phyloP scores from a whole-genome alignment of 2,797 vertebrate genomes.

The Rhinichthys osculus region DNA sequence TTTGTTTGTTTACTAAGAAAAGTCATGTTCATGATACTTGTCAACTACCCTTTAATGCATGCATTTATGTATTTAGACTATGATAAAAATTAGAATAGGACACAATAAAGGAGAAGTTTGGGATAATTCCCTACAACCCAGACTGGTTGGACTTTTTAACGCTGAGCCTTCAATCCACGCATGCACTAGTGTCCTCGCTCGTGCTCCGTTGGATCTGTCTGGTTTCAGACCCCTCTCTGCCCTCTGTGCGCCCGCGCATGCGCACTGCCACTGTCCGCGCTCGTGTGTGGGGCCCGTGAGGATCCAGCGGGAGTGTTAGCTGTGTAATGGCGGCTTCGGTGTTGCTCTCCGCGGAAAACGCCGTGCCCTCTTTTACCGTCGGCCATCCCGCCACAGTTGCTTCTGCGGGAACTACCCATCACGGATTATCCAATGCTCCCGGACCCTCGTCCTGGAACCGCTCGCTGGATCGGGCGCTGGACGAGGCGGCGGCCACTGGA shows the following conservation, averaged over 20 bases:
- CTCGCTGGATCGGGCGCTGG: slow-evolving; percentile 90
- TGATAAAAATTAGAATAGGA: background rate
- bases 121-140: background rate
- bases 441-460: slow-evolving; percentile 89
- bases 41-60: background rate
- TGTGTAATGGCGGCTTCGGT: slow-evolving; percentile 92
- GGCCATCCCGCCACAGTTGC: slow-evolving; percentile 60
- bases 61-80: background rate
- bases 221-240: slow-evolving; percentile 7
- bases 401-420: slow-evolving; percentile 62
- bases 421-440: slow-evolving; percentile 57
- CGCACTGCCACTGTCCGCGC: slow-evolving; percentile 17
- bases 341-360: slow-evolving; percentile 81
- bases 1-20: background rate
- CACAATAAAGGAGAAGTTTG: background rate
- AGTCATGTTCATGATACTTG: background rate
- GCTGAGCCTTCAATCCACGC: slow-evolving; percentile 6
- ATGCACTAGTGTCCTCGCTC: background rate
- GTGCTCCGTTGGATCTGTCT: slow-evolving; percentile 2
- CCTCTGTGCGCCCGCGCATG: slow-evolving; percentile 53
- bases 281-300: slow-evolving; percentile 55
- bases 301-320: slow-evolving; percentile 70
- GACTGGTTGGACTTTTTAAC: background rate
- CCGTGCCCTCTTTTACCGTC: slow-evolving; percentile 73
- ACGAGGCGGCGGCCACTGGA: slow-evolving; percentile 92